Percentiles rank a stretch among this genome's conserved stretches.
Evolutionary conservation across 2,797 vertebrate species (phyloP).

Genomic region (Lophura swinhoii): DNA sequence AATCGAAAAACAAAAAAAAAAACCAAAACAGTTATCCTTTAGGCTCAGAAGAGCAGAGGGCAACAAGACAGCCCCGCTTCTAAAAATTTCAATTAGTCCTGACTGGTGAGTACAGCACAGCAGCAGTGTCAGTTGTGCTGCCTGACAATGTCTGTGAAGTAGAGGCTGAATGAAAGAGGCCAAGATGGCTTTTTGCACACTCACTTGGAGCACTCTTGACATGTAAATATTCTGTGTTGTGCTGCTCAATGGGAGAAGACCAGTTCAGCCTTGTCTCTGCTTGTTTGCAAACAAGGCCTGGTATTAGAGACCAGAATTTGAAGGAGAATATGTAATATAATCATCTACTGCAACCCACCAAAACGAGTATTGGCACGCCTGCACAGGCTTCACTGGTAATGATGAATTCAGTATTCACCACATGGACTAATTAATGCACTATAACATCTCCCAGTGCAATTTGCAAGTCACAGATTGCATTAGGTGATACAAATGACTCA

Average conservation of each 20-base stretch:
- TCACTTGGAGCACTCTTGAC: not conserved
- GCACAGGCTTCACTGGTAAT: constrained; percentile 78
- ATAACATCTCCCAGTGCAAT: constrained; percentile 84
- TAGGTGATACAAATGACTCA: constrained; percentile 87
- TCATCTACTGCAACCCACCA: constrained; percentile 74
- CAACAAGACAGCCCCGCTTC: not conserved
- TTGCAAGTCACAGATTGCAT: constrained; percentile 88
- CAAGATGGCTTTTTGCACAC: not conserved
- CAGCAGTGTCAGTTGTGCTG: not conserved
- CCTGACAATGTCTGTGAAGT: not conserved
- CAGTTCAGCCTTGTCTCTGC: constrained; percentile 55
- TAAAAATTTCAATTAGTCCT: not conserved
- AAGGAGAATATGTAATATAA: constrained; percentile 74
- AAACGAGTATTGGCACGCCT: constrained; percentile 82
- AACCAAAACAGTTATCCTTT: not conserved
- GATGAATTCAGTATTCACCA: constrained; percentile 84
- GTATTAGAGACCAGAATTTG: constrained; percentile 65
- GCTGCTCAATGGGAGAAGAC: not conserved
- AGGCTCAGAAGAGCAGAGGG: not conserved
- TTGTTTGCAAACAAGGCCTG: constrained; percentile 29
- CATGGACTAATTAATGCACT: constrained; percentile 85
- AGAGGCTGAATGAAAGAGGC: not conserved
- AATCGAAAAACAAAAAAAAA: not conserved
- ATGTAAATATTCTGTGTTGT: not conserved
- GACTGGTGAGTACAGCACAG: not conserved